These are phyloP conservation scores for Darevskia mixta DNA, from an alignment of 2,797 vertebrate genomes.

Conservation along the genomic window DNA sequence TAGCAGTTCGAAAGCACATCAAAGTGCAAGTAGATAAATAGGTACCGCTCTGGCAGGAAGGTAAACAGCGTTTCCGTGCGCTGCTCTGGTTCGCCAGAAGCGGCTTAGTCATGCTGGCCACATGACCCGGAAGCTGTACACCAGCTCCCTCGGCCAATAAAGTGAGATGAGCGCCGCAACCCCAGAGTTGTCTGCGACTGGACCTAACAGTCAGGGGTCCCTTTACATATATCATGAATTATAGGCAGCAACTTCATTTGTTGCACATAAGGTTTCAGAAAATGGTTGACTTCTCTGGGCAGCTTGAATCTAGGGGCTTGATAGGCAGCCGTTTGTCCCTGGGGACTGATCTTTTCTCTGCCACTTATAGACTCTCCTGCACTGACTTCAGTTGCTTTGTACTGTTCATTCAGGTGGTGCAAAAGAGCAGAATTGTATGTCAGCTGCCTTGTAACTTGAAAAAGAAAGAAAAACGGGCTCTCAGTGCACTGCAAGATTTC, in stretches of 20 bases:
- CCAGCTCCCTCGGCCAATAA: too few relatives aligned
- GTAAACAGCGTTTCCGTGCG: too few relatives aligned
- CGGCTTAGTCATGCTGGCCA: too few relatives aligned
- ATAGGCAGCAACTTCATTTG: neutral
- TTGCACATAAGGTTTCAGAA: constrained; percentile 13
- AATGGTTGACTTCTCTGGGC: neutral
- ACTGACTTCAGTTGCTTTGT: neutral
- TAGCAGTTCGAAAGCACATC: too few relatives aligned
- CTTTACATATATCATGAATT: neutral
- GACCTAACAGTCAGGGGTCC: too few relatives aligned
- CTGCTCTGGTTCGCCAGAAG: too few relatives aligned
- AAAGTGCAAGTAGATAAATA: too few relatives aligned
- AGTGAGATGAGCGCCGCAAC: too few relatives aligned
- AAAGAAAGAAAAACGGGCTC: neutral
- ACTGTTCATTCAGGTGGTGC: neutral
- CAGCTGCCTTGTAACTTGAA: rapidly evolving
- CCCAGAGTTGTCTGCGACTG: too few relatives aligned
- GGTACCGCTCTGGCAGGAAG: too few relatives aligned
- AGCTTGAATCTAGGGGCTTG: neutral
- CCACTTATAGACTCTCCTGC: constrained; percentile 5
- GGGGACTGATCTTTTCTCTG: neutral
- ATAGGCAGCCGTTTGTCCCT: neutral
- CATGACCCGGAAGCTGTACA: too few relatives aligned
- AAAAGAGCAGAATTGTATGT: neutral
- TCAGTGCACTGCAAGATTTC: neutral